Base-by-base conservation (phyloP, 2,113 vertebrate species). In the Platichthys flesus region DNA sequence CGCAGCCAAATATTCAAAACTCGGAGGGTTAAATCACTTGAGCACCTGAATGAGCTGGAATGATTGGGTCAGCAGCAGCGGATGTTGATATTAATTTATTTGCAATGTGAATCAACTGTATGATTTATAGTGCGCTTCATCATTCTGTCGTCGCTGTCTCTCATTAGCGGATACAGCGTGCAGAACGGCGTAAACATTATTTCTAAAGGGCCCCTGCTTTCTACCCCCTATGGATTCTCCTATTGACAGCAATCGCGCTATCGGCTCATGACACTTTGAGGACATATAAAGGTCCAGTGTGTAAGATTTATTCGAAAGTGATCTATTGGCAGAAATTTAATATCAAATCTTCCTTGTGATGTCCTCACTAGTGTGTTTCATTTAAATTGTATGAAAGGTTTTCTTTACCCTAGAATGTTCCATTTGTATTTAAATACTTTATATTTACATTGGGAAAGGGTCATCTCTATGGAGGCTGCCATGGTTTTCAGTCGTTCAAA, bases 141-240 rank as follows among this genome's bases (percentile, higher is more conserved):
- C 31, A 1, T 47, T 51, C 12, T 74, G 61, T 42, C 26, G 3
- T 68, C 7, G 1, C 63, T 61, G 66, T 51, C 51, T 85, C 64
- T 78, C 80, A 88, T 85, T 85, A 83, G 63, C 12, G 3, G 64
- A 61, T 71, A 67, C 71, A 72, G 63, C 21, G 0, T 72, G 76
- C 26, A 54, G 26, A 55, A 61, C 71, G 40, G 64, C 45, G 45
- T 49, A 18, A 67, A 58, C 10, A 61, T 67, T 4, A 31, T 74
- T 79, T 78, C 40, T 26, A 52, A 47, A 74, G 76, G 52, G 42
- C 10, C 1, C 2, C 26, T 67, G 13, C 23, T 49, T 10, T 57
- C 18, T 58, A 7, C n/a, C 78, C n/a, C 45, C 51, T 63, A 9
- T 23, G 4, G 45, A 61, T 65, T 31, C 14, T 49, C 57, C 37